Evolutionary conservation across 1,140 invertebrate species (phyloP).

Genomic region (Plodia interpunctella): DNA sequence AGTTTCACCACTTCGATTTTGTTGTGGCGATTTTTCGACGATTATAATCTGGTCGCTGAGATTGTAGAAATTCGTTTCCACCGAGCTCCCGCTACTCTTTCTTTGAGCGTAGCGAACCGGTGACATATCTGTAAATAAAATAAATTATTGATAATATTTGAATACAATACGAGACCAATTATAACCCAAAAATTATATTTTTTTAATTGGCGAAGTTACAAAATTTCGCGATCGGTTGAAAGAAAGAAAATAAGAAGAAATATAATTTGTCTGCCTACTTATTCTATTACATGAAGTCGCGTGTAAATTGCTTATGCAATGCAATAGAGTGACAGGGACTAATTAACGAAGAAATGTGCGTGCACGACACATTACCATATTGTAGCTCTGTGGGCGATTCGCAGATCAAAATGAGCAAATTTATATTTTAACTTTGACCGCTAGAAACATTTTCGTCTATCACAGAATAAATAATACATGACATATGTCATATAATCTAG

Average conservation of each 20-base stretch:
- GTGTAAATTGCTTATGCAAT: no score
- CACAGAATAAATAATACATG: no score
- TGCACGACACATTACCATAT: background rate
- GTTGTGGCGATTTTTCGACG: slow-evolving; percentile 75
- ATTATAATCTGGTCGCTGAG: slow-evolving; percentile 79
- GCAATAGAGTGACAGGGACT: background rate
- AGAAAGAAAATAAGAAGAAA: background rate
- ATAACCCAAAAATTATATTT: no score
- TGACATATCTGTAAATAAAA: slow-evolving; percentile 80
- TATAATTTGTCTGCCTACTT: no score
- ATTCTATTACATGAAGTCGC: no score
- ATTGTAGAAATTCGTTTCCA: slow-evolving; percentile 83
- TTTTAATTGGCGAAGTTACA: no score
- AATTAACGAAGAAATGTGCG: background rate
- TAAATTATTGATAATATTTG: no score
- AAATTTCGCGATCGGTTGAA: background rate
- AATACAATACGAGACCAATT: no score
- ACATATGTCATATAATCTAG: no score
- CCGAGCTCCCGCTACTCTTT: slow-evolving; percentile 82
- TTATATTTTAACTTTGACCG: background rate
- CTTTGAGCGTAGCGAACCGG: slow-evolving; percentile 81
- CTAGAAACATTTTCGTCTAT: no score
- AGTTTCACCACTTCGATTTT: slow-evolving; percentile 48
- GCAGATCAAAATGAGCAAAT: background rate
- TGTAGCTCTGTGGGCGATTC: background rate